Evolutionary conservation across 1,140 invertebrate species (phyloP), one percentile per base, ranked within the genome.

Genomic region (Scaptomyza hsui): DNA sequence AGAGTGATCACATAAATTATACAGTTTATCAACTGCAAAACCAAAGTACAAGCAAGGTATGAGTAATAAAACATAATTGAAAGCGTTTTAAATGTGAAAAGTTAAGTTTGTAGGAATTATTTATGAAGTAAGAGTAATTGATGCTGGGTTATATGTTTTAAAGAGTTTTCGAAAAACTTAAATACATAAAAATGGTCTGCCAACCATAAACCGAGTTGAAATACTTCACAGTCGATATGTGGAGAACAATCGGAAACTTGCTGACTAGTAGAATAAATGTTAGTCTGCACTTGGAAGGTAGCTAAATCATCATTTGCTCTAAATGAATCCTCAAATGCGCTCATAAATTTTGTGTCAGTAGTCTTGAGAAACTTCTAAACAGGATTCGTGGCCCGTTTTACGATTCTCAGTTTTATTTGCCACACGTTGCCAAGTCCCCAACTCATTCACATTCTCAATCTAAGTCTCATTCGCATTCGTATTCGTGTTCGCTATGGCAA

Each of bases 261-360:
- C 39, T 62, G 57, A 53, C 57, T 29, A 26, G 19, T 26, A 7
- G 32, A n/a, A 47, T 47, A 62, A 62, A 51, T 57, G 41, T 47
- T 44, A 9, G 15, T 18, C 7, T 19, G 32, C 12, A 19, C 9
- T 45, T 13, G 39, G 13, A 24, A 13, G 19, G 29, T 18, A 24
- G 49, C 16, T 53, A 55, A 56, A 49, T 39, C 60, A 70, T 64
- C 51, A 56, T 63, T 70, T 42, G 24, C 18, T 44, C 39, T 18
- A 52, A 67, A 68, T 68, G 47, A 68, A 52, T 68, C 10, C 56
- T 48, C 35, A 64, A 70, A 64, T 70, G 37, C 26, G 67, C 26
- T 57, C 72, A 85, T 85, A 79, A 83, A 79, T 80, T 76, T 65
- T 62, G 61, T 26, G 52, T 19, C 24, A 49, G 21, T 71, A 45